Evolutionary conservation across 2,113 vertebrate species (phyloP).

Genomic region (Bos taurus): ARS-UCD2.0 NC_082638.1:1774501-1775000

Average conservation of each 20-base stretch:
- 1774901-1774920: background rate
- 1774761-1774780: background rate
- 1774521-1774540: background rate
- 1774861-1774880: background rate
- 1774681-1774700: background rate
- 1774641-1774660: conserved; percentile 30
- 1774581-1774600: conserved; percentile 84
- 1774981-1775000: too few relatives aligned
- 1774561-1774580: too few relatives aligned
- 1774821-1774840: background rate
- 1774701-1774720: background rate
- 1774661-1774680: conserved; percentile 49
- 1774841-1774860: background rate
- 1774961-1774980: background rate
- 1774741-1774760: background rate
- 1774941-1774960: background rate
- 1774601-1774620: conserved; percentile 89
- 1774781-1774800: background rate
- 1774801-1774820: conserved; percentile 33
- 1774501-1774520: background rate
- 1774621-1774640: conserved; percentile 82
- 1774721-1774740: conserved; percentile 21
- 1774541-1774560: too few relatives aligned
- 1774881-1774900: conserved; percentile 31
- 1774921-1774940: background rate